Evolutionary conservation across 2,113 vertebrate genomes (phyloP).

Genomic region (Plectropomus leopardus): DNA sequence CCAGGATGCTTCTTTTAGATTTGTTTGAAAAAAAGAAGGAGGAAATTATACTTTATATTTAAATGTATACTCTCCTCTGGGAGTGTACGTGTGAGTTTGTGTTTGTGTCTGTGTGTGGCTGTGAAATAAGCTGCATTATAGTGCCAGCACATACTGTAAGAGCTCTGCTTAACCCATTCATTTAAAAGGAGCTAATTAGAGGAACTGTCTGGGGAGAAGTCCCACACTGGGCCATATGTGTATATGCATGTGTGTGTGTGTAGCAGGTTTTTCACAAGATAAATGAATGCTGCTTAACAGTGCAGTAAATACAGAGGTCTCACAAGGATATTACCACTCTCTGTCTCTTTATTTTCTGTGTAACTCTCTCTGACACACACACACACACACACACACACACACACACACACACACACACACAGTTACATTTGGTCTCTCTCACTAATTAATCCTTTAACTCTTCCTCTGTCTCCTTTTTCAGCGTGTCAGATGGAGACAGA

Average conservation of each 20-base stretch:
- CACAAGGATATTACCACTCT: slow-evolving; percentile 64
- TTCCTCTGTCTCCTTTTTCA: slow-evolving; percentile 13
- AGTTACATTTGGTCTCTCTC: neutral
- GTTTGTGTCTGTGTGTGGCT: slow-evolving; percentile 35
- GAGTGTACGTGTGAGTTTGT: slow-evolving; percentile 16
- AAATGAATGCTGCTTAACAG: slow-evolving; percentile 75
- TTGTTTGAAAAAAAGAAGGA: too few species aligned
- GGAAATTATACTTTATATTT: too few species aligned
- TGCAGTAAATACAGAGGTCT: slow-evolving; percentile 73
- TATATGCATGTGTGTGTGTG: slow-evolving; percentile 8
- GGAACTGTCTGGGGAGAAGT: slow-evolving; percentile 59
- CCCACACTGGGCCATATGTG: slow-evolving; percentile 51
- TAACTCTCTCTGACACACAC: slow-evolving; percentile 29
- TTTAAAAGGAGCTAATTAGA: slow-evolving; percentile 75
- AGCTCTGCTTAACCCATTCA: slow-evolving; percentile 66
- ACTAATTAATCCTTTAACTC: slow-evolving; percentile 42
- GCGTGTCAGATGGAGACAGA: slow-evolving; percentile 12
- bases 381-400: slow-evolving; percentile 15
- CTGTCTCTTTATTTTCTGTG: slow-evolving; percentile 51
- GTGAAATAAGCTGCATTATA: slow-evolving; percentile 51
- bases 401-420: slow-evolving; percentile 9
- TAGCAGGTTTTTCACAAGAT: slow-evolving; percentile 62
- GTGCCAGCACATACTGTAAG: slow-evolving; percentile 44
- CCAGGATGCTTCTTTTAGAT: neutral
- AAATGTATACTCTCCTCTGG: too few species aligned